These are phyloP conservation scores for Cyphomyrus plagiostoma DNA, from an alignment of 2,113 vertebrate species.

Conservation along the genomic window DNA sequence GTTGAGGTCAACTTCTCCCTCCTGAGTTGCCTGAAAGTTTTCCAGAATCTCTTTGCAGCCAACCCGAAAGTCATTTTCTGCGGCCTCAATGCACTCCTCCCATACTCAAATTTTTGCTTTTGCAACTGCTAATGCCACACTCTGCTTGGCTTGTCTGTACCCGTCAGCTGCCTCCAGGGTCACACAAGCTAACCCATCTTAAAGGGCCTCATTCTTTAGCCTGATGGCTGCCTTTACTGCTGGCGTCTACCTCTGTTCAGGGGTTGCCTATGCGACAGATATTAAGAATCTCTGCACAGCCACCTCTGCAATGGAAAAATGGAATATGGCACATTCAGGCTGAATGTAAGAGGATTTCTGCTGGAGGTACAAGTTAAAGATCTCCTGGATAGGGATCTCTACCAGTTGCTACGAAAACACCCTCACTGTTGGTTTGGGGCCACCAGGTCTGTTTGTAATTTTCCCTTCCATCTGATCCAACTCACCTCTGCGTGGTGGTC, in stretches of 20 bases:
- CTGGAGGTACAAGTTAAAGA: background rate
- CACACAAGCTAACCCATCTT: background rate
- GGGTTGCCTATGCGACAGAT: background rate
- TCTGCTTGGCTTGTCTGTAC: background rate
- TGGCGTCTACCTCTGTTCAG: background rate
- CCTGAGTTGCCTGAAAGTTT: background rate
- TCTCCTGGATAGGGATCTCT: background rate
- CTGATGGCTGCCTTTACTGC: background rate
- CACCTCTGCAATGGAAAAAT: background rate
- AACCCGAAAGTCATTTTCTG: background rate
- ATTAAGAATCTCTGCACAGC: background rate
- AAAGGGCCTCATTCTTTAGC: background rate
- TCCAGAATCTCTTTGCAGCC: background rate
- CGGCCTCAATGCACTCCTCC: background rate
- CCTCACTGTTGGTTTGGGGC: background rate
- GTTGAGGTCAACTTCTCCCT: background rate
- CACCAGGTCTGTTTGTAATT: background rate
- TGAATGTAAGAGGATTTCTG: background rate
- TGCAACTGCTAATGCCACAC: background rate
- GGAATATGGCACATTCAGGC: background rate
- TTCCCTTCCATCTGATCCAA: background rate
- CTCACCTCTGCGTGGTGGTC: background rate
- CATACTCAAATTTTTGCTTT: background rate
- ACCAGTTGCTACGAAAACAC: background rate
- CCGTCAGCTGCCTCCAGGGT: background rate